A percentile compares a stretch with the other conserved stretches of the same genome.
phyloP scores from a whole-genome alignment of 2,113 vertebrate species.

The Cinclus mexicanus region DNA sequence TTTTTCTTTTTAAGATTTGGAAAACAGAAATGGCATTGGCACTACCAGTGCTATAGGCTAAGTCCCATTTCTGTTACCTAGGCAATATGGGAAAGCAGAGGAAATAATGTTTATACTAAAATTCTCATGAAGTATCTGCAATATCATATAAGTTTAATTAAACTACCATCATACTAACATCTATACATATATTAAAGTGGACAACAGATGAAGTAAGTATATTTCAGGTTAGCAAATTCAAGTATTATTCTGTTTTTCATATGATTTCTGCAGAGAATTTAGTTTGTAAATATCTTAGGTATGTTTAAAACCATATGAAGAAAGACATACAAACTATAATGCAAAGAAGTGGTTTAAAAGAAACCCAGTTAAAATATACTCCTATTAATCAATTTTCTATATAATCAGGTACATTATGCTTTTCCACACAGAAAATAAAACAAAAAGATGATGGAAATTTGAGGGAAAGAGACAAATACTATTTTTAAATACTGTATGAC shows the following conservation, averaged over 20 bases:
- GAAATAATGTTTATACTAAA: not conserved
- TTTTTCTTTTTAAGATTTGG: not conserved
- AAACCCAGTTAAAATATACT: rapidly evolving
- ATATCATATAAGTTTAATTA: not conserved
- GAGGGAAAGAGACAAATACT: not conserved
- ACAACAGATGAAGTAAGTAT: not conserved
- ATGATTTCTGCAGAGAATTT: not conserved
- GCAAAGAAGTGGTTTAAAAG: not conserved
- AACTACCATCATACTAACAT: not conserved
- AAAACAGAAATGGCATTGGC: not conserved
- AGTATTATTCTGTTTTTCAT: not conserved
- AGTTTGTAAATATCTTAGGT: not conserved
- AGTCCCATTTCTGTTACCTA: not conserved
- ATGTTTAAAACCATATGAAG: not conserved
- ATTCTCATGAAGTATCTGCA: not conserved
- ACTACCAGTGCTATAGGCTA: not conserved
- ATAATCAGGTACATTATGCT: not conserved
- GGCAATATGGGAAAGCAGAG: not conserved
- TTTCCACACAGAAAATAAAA: not conserved
- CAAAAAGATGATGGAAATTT: not conserved
- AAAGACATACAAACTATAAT: not conserved
- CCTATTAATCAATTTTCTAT: not conserved
- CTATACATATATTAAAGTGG: not conserved
- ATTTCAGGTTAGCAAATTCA: not conserved
- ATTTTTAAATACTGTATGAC: not conserved